Conservation (phyloP, 2,888 invertebrate genomes). For the Eupithecia abbreviata region DNA sequence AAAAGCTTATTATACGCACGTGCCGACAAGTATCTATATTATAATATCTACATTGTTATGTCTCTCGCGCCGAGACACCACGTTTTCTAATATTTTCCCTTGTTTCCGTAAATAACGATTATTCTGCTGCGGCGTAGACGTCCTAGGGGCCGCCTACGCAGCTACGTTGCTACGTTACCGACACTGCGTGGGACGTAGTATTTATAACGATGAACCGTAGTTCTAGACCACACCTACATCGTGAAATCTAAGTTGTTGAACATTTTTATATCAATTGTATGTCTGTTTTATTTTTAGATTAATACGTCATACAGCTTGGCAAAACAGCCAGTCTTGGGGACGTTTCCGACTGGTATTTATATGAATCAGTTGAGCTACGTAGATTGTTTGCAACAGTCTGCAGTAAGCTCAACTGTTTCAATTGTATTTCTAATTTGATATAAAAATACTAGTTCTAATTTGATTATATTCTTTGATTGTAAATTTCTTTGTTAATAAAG, state of each 20-base stretch:
- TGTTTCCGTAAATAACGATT: conserved; percentile 26
- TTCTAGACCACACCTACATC: conserved; percentile 17
- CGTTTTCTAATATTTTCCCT: conserved; percentile 23
- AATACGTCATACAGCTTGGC: too few relatives aligned
- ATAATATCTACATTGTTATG: conserved; percentile 13
- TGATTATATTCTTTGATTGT: too few relatives aligned
- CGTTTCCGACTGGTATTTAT: too few relatives aligned
- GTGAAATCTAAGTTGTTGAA: neutral
- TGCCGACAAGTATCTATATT: neutral
- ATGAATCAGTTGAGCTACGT: too few relatives aligned
- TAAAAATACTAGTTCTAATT: too few relatives aligned
- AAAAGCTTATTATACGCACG: conserved; percentile 11
- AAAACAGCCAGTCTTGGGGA: too few relatives aligned
- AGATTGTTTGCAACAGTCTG: too few relatives aligned
- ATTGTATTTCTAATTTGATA: too few relatives aligned
- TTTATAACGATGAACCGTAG: conserved; percentile 29
- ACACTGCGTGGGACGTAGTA: conserved; percentile 34
- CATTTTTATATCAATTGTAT: neutral
- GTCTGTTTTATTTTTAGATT: neutral
- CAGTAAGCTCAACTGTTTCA: too few relatives aligned
- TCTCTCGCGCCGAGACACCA: conserved; percentile 9
- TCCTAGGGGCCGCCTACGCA: conserved; percentile 39
- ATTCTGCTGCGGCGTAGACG: conserved; percentile 38
- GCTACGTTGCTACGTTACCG: conserved; percentile 38
- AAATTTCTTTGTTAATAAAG: too few relatives aligned